phyloP scores from a whole-genome alignment of 2,888 invertebrate genomes.

The Lasius fuliginosus region DNA sequence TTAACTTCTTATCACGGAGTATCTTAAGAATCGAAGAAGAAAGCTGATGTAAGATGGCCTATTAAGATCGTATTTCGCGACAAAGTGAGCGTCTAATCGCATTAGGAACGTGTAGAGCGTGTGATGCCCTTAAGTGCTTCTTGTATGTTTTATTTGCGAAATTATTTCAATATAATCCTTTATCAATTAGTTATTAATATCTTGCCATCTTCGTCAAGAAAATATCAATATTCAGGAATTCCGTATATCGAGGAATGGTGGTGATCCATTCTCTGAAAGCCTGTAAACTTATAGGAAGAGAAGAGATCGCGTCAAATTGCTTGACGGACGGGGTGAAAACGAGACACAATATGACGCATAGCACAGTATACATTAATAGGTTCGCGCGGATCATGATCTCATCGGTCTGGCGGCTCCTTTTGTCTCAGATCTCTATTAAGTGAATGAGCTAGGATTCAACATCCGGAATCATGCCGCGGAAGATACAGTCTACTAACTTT shows the following conservation, averaged over 20 bases:
- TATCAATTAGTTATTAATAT: neutral
- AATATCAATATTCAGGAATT: neutral
- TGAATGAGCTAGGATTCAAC: conserved; percentile 28
- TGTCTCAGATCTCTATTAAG: conserved; percentile 38
- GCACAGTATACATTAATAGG: conserved; percentile 13
- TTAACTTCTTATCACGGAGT: conserved; percentile 71
- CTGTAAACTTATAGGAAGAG: neutral
- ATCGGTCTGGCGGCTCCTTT: conserved; percentile 34
- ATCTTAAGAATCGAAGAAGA: conserved; percentile 55
- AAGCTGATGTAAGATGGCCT: neutral
- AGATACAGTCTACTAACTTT: conserved; percentile 41
- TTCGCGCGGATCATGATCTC: conserved; percentile 33
- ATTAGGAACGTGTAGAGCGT: neutral
- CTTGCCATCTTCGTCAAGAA: neutral
- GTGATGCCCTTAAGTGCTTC: neutral
- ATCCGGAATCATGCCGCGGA: conserved; percentile 9
- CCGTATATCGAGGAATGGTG: too few relatives aligned
- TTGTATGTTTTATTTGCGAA: neutral
- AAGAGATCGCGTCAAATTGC: conserved; percentile 3
- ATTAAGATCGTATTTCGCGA: neutral
- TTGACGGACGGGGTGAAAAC: conserved; percentile 1
- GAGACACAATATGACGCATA: conserved; percentile 16
- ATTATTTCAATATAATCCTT: neutral
- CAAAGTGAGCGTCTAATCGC: neutral
- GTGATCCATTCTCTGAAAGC: neutral